Evolutionary conservation across 2,888 invertebrate genomes (phyloP), one percentile per base, ranked within the genome.

Genomic region (Urechis unicinctus): DNA sequence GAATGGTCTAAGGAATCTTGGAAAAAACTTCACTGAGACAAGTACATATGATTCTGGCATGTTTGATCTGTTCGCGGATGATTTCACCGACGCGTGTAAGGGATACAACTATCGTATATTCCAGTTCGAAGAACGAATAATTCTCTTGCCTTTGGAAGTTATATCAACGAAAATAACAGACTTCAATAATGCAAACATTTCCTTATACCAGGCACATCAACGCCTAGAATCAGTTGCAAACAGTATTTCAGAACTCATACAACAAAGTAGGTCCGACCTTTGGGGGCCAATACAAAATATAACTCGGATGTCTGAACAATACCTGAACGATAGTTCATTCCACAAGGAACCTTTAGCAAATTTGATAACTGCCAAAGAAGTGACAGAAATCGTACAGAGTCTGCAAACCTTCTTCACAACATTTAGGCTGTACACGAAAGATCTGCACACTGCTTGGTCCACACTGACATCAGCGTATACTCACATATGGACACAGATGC

Each of bases 51-150:
- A 53, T 41, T n/a, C 29, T 4, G 17, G 31, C 36, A 24, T 36
- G 6, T 28, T 21, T 22, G 21, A 44, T 3, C 3, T 17, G 17
- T 17, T 24, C 13, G 30, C 21, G 9, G 22, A 36, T 22, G 31
- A 22, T 5, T 55, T 45, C 21, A 21, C 3, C 6, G 36, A 41
- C 5, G 56, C 13, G 6, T 13, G 46, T 21, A 36, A 21, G 24
- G 13, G 21, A 3, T 56, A 56, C 43, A 52, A 56, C 28, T 56
- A 56, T 29, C 2, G 48, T n/a, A 17, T 41, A 21, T 56, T 53
- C 21, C 4, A 48, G 29, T 47, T 42, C 17, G 30, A 56, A n/a
- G 25, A 17, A 6, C 17, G 53, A 4, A 43, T 56, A 17, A 29
- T 56, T 21, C 6, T 26, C 5, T 30, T 5, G 21, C 56, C 56